Evolutionary conservation across 2,113 vertebrate species (phyloP).

Genomic region (human (Homo sapiens)): GRCh38 chr2:39843501-39844000

Average conservation of each 20-base stretch:
- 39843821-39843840: neutral
- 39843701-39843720: neutral
- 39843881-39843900: too few relatives aligned
- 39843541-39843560: neutral
- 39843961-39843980: neutral
- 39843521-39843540: neutral
- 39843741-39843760: neutral
- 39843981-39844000: neutral
- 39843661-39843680: neutral
- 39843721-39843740: neutral
- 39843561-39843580: neutral
- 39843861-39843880: neutral
- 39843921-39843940: neutral
- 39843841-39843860: neutral
- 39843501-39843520: neutral
- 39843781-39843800: neutral
- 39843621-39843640: neutral
- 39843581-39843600: neutral
- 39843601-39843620: neutral
- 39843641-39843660: neutral
- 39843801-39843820: neutral
- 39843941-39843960: neutral
- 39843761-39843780: neutral
- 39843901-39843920: too few relatives aligned
- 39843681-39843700: neutral